Base-by-base conservation (phyloP, 1,140 invertebrate genomes). In the Lepidurus arcticus region DNA sequence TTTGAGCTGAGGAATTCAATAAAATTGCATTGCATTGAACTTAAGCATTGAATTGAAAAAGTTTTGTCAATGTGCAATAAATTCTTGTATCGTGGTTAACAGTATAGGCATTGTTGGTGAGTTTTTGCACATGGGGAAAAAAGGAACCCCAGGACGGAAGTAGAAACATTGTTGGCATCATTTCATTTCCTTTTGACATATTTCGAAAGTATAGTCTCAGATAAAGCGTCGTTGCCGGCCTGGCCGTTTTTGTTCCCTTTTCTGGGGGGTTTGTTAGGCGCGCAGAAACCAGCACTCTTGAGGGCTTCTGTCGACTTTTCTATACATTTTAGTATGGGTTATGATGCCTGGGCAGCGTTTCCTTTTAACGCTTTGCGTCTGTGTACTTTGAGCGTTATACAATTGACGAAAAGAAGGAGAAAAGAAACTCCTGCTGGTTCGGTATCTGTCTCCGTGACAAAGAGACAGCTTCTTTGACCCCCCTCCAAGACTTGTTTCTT, bases 401-500 rank as follows among this genome's bases (percentile, higher is more conserved):
- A 9, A 16, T 65, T 65, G 53, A 65, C 53, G 53, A 65, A 3
- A 65, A n/a, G 16, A 21, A 65, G 53, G 21, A 34, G 3, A 65
- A 65, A 65, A 65, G 53, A 9, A 65, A 65, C 53, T n/a, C 53
- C 53, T 21, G 53, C 53, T 65, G 53, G 53, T 65, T 65, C 7
- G 53, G 53, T 65, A 11, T 65, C 53, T 65, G 53, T 65, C 53
- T 65, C 53, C 53, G 53, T 65, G 53, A 65, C 53, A 65, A 65
- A 65, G 53, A 65, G 53, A 65, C 53, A 65, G 53, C 53, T 65
- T 21, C 21, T 65, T 65, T 9, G 53, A 65, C 53, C 53, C 53
- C 53, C 53, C 53, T 65, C 53, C 53, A 65, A 65, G 53, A 9
- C 53, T 65, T 65, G 53, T 65, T 65, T 65, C 53, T 65, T 65